Percentiles rank a stretch among this genome's conserved stretches.
These are phyloP conservation scores for Magallana ariakensis DNA, from an alignment of 1,140 invertebrate genomes.

Conservation along the genomic window DNA sequence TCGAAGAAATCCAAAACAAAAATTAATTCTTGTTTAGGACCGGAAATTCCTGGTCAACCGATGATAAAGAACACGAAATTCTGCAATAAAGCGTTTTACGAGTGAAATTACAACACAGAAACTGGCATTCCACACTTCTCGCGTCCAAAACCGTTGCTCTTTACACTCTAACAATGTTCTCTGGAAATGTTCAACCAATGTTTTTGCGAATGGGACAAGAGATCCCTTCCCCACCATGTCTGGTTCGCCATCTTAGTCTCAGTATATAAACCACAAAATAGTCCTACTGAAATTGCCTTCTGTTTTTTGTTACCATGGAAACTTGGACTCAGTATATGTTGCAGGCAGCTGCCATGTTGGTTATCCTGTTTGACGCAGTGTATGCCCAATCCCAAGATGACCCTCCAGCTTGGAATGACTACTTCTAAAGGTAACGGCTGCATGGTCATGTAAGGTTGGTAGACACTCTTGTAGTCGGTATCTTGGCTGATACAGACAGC, in stretches of 20 bases:
- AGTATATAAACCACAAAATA: conserved; percentile 7
- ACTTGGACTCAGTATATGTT: background rate
- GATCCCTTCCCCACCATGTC: background rate
- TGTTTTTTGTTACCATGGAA: background rate
- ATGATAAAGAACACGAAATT: background rate
- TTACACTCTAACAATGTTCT: background rate
- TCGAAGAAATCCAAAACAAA: background rate
- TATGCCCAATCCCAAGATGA: background rate
- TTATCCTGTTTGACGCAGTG: background rate
- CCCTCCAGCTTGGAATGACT: background rate
- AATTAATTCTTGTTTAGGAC: background rate
- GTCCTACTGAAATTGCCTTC: background rate
- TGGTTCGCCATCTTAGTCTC: background rate
- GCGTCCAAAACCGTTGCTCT: background rate
- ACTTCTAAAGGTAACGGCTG: background rate
- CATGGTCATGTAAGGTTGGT: too few species aligned
- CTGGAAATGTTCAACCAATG: background rate
- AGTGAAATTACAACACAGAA: background rate
- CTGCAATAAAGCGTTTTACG: conserved; percentile 13
- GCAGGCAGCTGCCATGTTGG: background rate
- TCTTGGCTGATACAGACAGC: too few species aligned
- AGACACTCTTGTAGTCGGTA: too few species aligned
- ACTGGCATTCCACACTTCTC: background rate
- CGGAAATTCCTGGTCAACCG: conserved; percentile 2
- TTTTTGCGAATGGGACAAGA: background rate